A percentile compares a stretch with the other conserved stretches of the same genome.
phyloP scores from a whole-genome alignment of 2,797 vertebrate species.

The Distichodus sexfasciatus region DNA sequence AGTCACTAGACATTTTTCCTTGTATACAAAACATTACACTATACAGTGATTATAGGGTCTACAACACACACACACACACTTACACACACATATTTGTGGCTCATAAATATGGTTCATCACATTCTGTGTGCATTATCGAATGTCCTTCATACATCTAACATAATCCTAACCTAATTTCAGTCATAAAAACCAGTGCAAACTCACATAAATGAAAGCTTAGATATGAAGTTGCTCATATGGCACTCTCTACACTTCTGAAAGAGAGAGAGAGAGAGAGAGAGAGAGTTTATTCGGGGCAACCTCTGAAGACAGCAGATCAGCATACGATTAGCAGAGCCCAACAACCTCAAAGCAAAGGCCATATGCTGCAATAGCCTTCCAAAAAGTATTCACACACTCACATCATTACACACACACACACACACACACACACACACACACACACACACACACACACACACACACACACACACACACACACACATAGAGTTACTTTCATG shows the following conservation, averaged over 20 bases:
- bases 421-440: constrained; percentile 5
- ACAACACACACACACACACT: neutral
- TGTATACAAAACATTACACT: no score
- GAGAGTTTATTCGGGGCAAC: constrained; percentile 9
- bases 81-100: no score
- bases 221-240: no score
- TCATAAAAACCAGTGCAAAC: no score
- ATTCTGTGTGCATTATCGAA: no score
- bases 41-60: neutral
- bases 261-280: neutral
- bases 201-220: no score
- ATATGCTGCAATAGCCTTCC: constrained; percentile 7
- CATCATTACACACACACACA: neutral
- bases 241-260: no score
- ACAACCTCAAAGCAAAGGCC: constrained; percentile 40
- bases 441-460: neutral
- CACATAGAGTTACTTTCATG: neutral
- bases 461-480: constrained; percentile 13
- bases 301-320: constrained; percentile 21
- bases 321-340: constrained; percentile 38
- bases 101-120: no score
- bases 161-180: no score
- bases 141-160: no score
- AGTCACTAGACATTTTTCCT: neutral
- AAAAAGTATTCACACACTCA: no score